Percentiles rank a stretch among this genome's conserved stretches.
These are phyloP conservation scores for Tiliqua scincoides DNA, from an alignment of 2,113 vertebrate species.

Conservation along the genomic window DNA sequence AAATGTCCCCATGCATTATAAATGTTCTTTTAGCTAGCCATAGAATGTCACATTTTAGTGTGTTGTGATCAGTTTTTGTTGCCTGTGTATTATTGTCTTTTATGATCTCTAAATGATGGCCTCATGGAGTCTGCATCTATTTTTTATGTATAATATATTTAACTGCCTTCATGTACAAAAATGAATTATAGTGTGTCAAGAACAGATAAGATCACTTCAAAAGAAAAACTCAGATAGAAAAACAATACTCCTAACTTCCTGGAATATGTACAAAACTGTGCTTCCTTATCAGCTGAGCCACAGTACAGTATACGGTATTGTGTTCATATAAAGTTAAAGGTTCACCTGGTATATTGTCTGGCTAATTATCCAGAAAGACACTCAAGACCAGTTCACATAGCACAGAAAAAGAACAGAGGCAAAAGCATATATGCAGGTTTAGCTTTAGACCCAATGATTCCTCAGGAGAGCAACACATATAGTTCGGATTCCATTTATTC, in stretches of 20 bases:
- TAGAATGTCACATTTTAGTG: neutral
- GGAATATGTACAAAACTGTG: neutral
- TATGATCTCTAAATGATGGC: neutral
- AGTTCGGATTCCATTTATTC: too few relatives aligned
- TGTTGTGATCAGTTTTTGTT: neutral
- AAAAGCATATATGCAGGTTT: neutral
- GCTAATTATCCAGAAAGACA: neutral
- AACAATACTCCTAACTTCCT: neutral
- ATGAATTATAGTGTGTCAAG: neutral
- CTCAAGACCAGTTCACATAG: too few relatives aligned
- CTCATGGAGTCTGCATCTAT: neutral
- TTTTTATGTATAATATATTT: neutral
- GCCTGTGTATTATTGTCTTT: neutral
- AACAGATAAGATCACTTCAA: neutral
- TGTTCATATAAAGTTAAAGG: neutral
- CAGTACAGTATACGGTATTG: neutral
- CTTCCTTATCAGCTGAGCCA: neutral
- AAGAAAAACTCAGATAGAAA: neutral
- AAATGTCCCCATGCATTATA: neutral
- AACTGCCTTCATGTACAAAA: neutral
- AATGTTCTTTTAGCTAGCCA: neutral
- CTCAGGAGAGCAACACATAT: too few relatives aligned
- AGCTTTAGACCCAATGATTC: too few relatives aligned
- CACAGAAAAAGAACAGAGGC: neutral
- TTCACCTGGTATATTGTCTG: neutral